These are phyloP conservation scores for Campaea margaritaria DNA, from an alignment of 2,888 invertebrate genomes.

Conservation along the genomic window DNA sequence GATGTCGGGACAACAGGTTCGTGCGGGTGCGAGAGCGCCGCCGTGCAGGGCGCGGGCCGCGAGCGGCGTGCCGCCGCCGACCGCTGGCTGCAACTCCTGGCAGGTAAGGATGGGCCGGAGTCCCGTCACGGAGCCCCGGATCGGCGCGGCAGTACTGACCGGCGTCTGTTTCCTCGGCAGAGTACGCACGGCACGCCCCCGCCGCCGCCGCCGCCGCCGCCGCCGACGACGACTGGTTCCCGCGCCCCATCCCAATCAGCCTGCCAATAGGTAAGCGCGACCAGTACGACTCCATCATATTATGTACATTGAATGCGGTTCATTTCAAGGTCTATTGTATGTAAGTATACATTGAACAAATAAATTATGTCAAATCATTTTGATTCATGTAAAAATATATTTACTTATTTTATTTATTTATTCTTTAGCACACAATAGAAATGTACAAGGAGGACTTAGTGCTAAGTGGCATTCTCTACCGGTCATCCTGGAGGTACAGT, in stretches of 20 bases:
- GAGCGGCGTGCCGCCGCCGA: slow-evolving; percentile 31
- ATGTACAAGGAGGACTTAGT: too few species aligned
- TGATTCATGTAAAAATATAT: too few species aligned
- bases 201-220: slow-evolving; percentile 25
- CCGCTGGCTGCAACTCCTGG: slow-evolving; percentile 43
- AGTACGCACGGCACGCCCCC: slow-evolving; percentile 39
- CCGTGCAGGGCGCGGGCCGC: neutral
- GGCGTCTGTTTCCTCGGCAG: slow-evolving; percentile 38
- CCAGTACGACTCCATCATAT: neutral
- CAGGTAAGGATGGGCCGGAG: slow-evolving; percentile 33
- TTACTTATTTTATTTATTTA: too few species aligned
- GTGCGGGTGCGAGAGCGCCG: neutral
- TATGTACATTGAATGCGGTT: too few species aligned
- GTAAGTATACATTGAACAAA: too few species aligned
- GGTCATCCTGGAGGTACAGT: too few species aligned
- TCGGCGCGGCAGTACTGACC: neutral
- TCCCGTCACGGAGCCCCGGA: too few species aligned
- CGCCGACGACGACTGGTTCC: slow-evolving; percentile 43
- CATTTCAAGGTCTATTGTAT: too few species aligned
- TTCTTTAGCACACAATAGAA: too few species aligned
- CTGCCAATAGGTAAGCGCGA: slow-evolving; percentile 49
- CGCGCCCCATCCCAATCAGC: slow-evolving; percentile 43
- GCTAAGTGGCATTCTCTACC: too few species aligned
- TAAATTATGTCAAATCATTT: too few species aligned
- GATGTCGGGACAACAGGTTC: neutral